Evolutionary conservation across 2,113 vertebrate genomes (phyloP).

Genomic region (Amphiprion percula): DNA sequence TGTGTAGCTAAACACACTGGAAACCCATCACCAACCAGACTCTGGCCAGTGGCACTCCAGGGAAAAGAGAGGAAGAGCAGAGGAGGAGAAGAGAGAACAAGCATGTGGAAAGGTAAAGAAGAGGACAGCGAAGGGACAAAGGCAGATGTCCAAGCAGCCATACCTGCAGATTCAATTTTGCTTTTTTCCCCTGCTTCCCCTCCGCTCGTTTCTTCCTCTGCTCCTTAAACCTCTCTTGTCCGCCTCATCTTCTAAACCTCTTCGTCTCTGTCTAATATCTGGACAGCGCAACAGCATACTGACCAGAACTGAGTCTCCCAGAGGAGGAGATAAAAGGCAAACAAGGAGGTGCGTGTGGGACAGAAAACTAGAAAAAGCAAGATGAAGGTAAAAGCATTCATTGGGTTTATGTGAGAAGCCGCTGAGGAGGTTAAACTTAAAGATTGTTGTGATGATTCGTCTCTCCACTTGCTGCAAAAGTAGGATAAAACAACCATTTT

Average conservation of each 20-base stretch:
- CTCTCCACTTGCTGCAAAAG: slow-evolving; percentile 1
- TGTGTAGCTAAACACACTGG: slow-evolving; percentile 71
- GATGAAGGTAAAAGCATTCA: not conserved
- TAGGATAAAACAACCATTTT: slow-evolving; percentile 35
- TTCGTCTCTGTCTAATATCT: slow-evolving; percentile 49
- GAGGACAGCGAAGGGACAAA: slow-evolving; percentile 80
- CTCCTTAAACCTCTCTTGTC: slow-evolving; percentile 47
- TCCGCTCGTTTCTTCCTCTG: slow-evolving; percentile 43
- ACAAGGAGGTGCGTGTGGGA: not conserved
- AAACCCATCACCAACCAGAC: slow-evolving; percentile 79
- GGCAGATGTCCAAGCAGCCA: slow-evolving; percentile 75
- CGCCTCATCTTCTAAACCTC: slow-evolving; percentile 33
- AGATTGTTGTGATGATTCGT: not conserved
- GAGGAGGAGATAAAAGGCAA: slow-evolving; percentile 39
- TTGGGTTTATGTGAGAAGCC: slow-evolving; percentile 31
- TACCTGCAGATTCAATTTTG: slow-evolving; percentile 84
- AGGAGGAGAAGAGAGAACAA: slow-evolving; percentile 72
- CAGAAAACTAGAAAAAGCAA: not conserved
- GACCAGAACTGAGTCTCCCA: slow-evolving; percentile 17
- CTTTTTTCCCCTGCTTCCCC: not conserved
- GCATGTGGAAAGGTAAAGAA: slow-evolving; percentile 83
- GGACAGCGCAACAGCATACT: slow-evolving; percentile 4
- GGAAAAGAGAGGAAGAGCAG: slow-evolving; percentile 82
- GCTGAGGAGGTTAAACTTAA: slow-evolving; percentile 1
- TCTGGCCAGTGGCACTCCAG: slow-evolving; percentile 77